Base-by-base conservation (phyloP, 1,140 invertebrate genomes). In the Sitobion miscanthi region DNA sequence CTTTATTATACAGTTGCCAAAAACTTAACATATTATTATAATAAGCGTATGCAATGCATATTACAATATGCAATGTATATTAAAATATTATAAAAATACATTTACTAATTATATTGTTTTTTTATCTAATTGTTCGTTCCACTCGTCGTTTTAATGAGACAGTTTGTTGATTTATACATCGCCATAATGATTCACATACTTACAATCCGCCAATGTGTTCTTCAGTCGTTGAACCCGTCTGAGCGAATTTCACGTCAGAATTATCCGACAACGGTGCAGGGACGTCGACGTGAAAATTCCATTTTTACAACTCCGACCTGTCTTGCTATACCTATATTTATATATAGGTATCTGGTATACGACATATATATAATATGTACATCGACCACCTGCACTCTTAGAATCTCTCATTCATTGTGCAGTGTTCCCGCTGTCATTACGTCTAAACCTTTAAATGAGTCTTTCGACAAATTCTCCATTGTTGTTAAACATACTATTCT, bases 391-490 rank as follows among this genome's bases (percentile, higher is more conserved):
- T 11, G 47, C 42, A 54, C 49, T 52, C 52, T 89, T 54, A 35
- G 52, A 57, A 47, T 21, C 42, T 90, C 38, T 91, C 42, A 77
- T 91, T 91, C 23, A 45, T 90, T 47, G 62, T 77, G 49, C 49
- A 52, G 49, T 52, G 45, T 54, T 77, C 47, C 17, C n/a, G n/a
- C 90, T 49, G 90, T 92, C 90, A 52, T 83, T 92, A 83, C 45
- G 20, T 38, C 45, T 83, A 92, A 83, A 83, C 69, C 90, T 52
- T 38, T 52, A 92, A 92, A 83, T 92, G 90, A 83, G 90, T 49
- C 69, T 92, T 92, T 92, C 90, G 69, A 92, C 90, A 92, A 92
- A 83, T 92, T 92, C 49, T 47, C 90, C 47, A 83, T 92, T 92
- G 62, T 92, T 83, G 69, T 92, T 92, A 57, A 77, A 92, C 69